These are phyloP conservation scores for Anthopleura sola DNA, from an alignment of 64 coral and sea anemone genomes.

Conservation along the genomic window DNA sequence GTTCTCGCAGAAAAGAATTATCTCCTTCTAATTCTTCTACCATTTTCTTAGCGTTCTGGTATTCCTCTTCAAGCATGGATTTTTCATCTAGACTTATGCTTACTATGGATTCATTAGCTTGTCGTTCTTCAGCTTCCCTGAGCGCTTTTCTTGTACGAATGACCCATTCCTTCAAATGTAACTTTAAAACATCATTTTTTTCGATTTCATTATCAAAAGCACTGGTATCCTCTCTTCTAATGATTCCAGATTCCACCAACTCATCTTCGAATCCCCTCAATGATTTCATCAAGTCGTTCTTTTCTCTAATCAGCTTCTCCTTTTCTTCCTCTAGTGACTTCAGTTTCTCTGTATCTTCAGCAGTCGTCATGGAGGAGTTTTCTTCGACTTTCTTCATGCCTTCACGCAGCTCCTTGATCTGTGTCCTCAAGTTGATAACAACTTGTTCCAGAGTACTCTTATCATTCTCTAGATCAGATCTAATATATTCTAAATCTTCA, in stretches of 20 bases:
- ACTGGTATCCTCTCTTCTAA: not conserved
- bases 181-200: constrained; percentile 24
- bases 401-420: constrained; percentile 54
- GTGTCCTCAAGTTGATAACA: constrained; percentile 57
- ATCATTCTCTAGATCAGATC: constrained; percentile 72
- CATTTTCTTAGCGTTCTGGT: constrained; percentile 24
- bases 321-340: not conserved
- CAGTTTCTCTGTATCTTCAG: not conserved
- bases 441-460: constrained; percentile 76
- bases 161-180: constrained; percentile 51
- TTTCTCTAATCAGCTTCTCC: not conserved
- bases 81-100: constrained; percentile 15
- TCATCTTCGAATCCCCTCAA: constrained; percentile 14
- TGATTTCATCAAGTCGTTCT: constrained; percentile 12
- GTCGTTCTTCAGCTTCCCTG: not conserved
- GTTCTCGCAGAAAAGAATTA: constrained; percentile 64
- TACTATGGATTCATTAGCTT: not conserved
- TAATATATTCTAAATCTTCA: constrained; percentile 61
- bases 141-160: not conserved
- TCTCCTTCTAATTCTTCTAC: constrained; percentile 55
- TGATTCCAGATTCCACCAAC: not conserved
- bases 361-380: not conserved
- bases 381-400: not conserved
- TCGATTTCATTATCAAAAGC: constrained; percentile 49
- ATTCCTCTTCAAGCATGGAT: not conserved